Evolutionary conservation across 2,113 vertebrate genomes (phyloP).

Genomic region (Entomyzon cyanotis): DNA sequence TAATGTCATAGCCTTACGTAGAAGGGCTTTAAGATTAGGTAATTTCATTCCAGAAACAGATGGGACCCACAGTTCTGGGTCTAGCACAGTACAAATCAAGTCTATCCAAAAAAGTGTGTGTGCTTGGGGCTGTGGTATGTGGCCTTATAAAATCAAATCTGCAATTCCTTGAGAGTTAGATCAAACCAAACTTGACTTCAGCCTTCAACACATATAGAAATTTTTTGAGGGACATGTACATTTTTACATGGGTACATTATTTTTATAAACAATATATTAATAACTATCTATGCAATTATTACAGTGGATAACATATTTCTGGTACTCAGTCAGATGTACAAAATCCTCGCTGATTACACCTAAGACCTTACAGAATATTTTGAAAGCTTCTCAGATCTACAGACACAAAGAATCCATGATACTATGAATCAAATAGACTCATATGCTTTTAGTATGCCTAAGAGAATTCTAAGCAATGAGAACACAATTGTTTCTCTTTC

Average conservation of each 20-base stretch:
- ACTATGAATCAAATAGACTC: background rate
- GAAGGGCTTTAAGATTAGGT: background rate
- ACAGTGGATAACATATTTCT: background rate
- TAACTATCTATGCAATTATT: background rate
- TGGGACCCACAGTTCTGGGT: background rate
- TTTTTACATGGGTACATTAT: background rate
- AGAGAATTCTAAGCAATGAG: background rate
- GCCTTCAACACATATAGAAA: background rate
- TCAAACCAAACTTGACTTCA: background rate
- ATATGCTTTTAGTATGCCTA: background rate
- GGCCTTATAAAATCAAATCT: background rate
- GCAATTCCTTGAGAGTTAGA: background rate
- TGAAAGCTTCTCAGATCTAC: background rate
- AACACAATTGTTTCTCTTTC: background rate
- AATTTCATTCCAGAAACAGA: conserved; percentile 17
- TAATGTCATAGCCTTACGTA: background rate
- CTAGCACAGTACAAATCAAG: background rate
- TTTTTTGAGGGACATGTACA: rapidly evolving
- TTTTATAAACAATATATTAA: background rate
- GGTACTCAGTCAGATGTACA: background rate
- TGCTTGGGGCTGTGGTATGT: background rate
- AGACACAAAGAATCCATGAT: background rate
- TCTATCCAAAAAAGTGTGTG: background rate
- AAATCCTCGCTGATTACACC: background rate
- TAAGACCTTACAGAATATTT: background rate